Conservation (phyloP, 2,888 invertebrate species). For the Hydropsyche betteni region DNA sequence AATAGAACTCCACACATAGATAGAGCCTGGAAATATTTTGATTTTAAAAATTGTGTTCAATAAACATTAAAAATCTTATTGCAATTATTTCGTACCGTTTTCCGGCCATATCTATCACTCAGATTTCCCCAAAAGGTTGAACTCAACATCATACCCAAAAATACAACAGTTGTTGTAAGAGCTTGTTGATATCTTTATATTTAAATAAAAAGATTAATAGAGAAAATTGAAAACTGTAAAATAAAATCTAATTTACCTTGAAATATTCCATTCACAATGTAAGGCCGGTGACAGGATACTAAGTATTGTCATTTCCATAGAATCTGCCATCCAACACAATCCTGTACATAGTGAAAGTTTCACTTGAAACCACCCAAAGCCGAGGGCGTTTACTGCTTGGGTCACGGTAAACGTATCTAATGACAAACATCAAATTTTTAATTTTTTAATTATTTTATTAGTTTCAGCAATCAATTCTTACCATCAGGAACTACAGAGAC, state of each 20-base stretch:
- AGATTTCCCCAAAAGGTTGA: constrained; percentile 96
- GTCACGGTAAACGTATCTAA: constrained; percentile 86
- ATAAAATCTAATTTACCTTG: constrained; percentile 62
- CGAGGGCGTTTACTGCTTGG: constrained; percentile 86
- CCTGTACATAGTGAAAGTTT: constrained; percentile 86
- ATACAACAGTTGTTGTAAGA: constrained; percentile 91
- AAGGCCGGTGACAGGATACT: constrained; percentile 93
- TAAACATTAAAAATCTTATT: constrained; percentile 12
- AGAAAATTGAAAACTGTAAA: neutral
- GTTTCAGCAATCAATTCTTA: constrained; percentile 56
- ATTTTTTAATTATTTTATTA: neutral
- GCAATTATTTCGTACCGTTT: constrained; percentile 67
- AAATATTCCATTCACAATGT: constrained; percentile 94
- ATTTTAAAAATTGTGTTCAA: constrained; percentile 23
- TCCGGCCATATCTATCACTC: constrained; percentile 91
- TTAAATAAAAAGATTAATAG: constrained; percentile 32
- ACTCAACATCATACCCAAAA: constrained; percentile 96
- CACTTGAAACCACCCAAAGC: constrained; percentile 91
- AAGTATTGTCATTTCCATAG: constrained; percentile 98
- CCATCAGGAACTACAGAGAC: constrained; percentile 84
- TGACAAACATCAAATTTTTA: neutral
- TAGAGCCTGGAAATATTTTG: constrained; percentile 72
- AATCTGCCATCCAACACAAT: constrained; percentile 95
- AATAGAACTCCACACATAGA: constrained; percentile 89
- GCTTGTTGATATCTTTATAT: constrained; percentile 84